Base-by-base conservation (phyloP, 2,113 vertebrate species). In the Dolichotis patagonum region DNA sequence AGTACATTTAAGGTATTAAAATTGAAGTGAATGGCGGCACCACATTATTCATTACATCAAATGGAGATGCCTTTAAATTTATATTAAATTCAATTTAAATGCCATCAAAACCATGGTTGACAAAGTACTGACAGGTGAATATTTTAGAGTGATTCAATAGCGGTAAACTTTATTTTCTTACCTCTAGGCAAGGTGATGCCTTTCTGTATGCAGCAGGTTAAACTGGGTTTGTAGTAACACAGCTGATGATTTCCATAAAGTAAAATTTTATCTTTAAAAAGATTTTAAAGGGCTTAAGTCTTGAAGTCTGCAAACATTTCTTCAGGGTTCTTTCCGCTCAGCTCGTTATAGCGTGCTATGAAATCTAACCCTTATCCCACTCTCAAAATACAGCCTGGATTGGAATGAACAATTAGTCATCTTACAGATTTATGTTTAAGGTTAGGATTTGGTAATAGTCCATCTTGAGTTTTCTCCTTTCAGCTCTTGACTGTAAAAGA, bases 51-150 rank as follows among this genome's bases (percentile, higher is more conserved):
- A 81, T 97, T 95, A 56, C 41, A 96, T 85, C 97, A 82, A 96
- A 56, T 54, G 90, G 17, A 93, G 43, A 26, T 83, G n/a, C 77
- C 95, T 81, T 96, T 95, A 97, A 89, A 97, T 94, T 96, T 96
- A 65, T 96, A 98, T 97, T 98, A 96, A 98, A 98, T 98, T 96
- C 94, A 60, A 95, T 97, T 96, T 98, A 96, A 98, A 96, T 97
- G 93, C n/a, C 90, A 96, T 95, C 84, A 96, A 90, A 97, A 98
- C 46, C 65, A 92, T 93, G 94, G 96, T 58, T 71, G 98, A 98
- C 97, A 90, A 98, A 97, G 84, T 43, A 89, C 75, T 81, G 92
- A 88, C 67, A 80, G 94, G 97, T 97, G 91, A 96, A 97, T 97
- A 97, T 63, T 87, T 98, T 95, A 35, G 7, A 85, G 73, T 93